Evolutionary conservation across 2,888 invertebrate species (phyloP), one percentile per base, ranked within the genome.

Genomic region (Trichacis sp.): DNA sequence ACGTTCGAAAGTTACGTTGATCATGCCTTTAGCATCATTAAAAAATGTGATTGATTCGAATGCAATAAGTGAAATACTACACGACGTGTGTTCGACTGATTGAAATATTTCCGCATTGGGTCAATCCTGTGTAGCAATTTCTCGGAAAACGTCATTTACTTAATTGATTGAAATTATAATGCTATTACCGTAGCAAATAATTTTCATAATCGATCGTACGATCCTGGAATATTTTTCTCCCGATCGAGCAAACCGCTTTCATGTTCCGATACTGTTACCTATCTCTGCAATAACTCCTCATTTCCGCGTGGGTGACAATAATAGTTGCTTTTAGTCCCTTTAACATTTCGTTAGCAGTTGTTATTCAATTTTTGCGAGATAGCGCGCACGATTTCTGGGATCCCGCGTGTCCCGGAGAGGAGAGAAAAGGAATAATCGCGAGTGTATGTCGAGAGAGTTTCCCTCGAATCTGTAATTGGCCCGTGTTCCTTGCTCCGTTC

Each of bases 401-500:
- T n/a, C n/a, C 20, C 33, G 6, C 46, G 36, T 30, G 40, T 45
- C 33, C 40, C 33, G 18, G 42, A 38, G 48, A 53, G 18, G 20
- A 8, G 8, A 51, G 19, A 48, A 36, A 40, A 38, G 46, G 33
- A 19, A 47, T 14, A 19, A 20, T 33, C n/a, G 15, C 15, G 47
- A 57, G 46, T 40, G 52, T 60, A 40, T 15, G 54, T 51, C 55
- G 55, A 55, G 33, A 20, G 29, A 63, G 20, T 63, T 65, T 63
- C 56, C 54, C 45, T 63, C 57, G 66, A 63, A 68, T 66, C 68
- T 68, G 63, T 72, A 70, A 70, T 72, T 72, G 69, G 69, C 50
- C 58, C 61, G 43, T 53, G 56, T 66, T 52, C 29, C 40, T 38
- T 24, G 52, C 55, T 61, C 51, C 51, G 50, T 53, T 68, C 64